Conservation (phyloP, 2,797 vertebrate genomes). For the Oceanodroma leucorhoa region DNA sequence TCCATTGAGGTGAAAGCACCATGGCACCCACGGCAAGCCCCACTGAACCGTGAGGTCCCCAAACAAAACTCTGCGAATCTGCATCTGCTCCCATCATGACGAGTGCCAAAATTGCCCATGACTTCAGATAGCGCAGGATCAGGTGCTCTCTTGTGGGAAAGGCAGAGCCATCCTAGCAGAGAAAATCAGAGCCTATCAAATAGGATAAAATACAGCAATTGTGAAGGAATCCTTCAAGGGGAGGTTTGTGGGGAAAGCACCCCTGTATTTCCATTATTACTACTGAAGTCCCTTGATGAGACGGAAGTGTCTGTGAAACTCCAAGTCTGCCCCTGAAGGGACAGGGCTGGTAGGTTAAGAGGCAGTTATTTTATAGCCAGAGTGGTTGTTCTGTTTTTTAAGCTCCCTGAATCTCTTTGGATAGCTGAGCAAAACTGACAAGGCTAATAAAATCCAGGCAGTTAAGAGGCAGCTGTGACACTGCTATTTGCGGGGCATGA, state of each 20-base stretch:
- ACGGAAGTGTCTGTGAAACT: neutral
- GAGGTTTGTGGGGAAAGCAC: fast-evolving
- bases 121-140: neutral
- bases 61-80: fast-evolving
- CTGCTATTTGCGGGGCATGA: neutral
- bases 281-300: neutral
- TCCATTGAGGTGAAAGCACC: neutral
- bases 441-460: neutral
- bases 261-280: neutral
- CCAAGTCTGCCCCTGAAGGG: neutral
- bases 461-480: neutral
- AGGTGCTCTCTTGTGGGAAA: neutral
- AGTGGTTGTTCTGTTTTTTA: neutral
- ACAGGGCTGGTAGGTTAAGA: neutral
- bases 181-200: neutral
- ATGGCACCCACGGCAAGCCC: neutral
- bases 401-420: neutral
- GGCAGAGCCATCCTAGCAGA: neutral
- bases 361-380: neutral
- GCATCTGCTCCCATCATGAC: neutral
- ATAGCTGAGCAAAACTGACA: neutral
- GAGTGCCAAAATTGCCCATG: neutral
- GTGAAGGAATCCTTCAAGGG: neutral
- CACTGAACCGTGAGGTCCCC: neutral
- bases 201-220: neutral